Evolutionary conservation across 1,140 invertebrate genomes (phyloP), one percentile per base, ranked within the genome.

Genomic region (Ganaspis sp.): DNA sequence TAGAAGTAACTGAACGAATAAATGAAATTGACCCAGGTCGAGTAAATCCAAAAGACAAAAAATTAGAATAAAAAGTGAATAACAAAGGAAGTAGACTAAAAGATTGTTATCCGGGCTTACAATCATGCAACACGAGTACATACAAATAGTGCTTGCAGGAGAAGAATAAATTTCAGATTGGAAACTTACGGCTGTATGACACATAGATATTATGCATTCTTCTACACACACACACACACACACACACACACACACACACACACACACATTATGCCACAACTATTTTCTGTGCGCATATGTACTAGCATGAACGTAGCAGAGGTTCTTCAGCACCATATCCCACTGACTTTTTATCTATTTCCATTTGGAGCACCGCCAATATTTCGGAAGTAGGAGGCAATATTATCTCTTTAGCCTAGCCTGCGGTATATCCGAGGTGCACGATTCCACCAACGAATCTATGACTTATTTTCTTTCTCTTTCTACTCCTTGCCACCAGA

Each of bases 361-460:
- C 88, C 87, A 89, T 89, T 90, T 90, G 89, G 89, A 85, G 45
- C 76, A 69, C 17, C 70, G 88, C 89, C 88, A 90, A 88, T 88
- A 88, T 88, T 89, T 87, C 81, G 83, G 80, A 76, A 85, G 84
- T 81, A 72, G 76, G 72, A 78, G 81, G 84, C 85, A 87, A 89
- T 89, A 89, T 89, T 89, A 88, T 88, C 85, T 88, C 85, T 87
- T 87, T 88, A 86, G 84, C 84, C 84, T 83, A 79, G 71, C 11
- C 82, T 72, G 80, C 78, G 82, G 81, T 83, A 75, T 84, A 87
- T 84, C 72, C 78, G 29, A 69, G 54, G 69, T 82, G 71, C 54
- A 69, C 45, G 72, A 40, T 69, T 69, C 45, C 40, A 76, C 81
- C 64, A 19, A 78, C 76, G 75, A 74, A 77, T 81, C 77, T 84